Percentiles rank a stretch among this genome's conserved stretches.
These are phyloP conservation scores for Limnothrissa miodon DNA, from an alignment of 2,113 vertebrate genomes.

Conservation along the genomic window DNA sequence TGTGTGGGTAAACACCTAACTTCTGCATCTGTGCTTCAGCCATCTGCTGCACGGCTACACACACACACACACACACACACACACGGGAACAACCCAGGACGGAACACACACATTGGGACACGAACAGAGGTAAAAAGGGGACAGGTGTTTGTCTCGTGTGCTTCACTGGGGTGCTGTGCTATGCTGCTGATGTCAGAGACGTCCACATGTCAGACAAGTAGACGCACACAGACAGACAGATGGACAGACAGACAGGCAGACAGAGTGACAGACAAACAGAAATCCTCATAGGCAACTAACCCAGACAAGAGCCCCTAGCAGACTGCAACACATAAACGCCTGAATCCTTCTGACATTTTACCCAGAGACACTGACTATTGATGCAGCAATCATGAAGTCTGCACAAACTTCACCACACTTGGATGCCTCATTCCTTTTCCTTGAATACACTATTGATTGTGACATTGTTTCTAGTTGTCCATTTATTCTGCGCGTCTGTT, in stretches of 20 bases:
- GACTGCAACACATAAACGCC: background rate
- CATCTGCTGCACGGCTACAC: constrained; percentile 91
- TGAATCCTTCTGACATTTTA: background rate
- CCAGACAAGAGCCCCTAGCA: background rate
- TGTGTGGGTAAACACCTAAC: constrained; percentile 74
- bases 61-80: constrained; percentile 34
- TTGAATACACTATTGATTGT: background rate
- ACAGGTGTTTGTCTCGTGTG: constrained; percentile 53
- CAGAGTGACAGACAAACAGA: constrained; percentile 11
- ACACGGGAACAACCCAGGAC: constrained; percentile 34
- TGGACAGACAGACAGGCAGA: constrained; percentile 14
- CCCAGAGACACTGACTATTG: background rate
- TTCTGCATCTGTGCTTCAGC: constrained; percentile 92
- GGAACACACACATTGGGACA: constrained; percentile 46
- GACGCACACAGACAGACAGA: constrained; percentile 19
- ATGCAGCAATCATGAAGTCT: background rate
- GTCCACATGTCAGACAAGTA: constrained; percentile 3
- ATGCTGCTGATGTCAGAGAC: constrained; percentile 22
- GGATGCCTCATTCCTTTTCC: background rate
- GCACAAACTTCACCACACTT: background rate
- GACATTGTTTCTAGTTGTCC: background rate
- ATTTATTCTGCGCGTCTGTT: background rate
- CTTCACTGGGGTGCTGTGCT: constrained; percentile 32
- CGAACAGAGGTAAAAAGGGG: constrained; percentile 58
- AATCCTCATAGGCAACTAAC: background rate